Evolutionary conservation across 2,888 invertebrate genomes (phyloP), one percentile per base, ranked within the genome.

Genomic region (Oscheius sp.): DNA sequence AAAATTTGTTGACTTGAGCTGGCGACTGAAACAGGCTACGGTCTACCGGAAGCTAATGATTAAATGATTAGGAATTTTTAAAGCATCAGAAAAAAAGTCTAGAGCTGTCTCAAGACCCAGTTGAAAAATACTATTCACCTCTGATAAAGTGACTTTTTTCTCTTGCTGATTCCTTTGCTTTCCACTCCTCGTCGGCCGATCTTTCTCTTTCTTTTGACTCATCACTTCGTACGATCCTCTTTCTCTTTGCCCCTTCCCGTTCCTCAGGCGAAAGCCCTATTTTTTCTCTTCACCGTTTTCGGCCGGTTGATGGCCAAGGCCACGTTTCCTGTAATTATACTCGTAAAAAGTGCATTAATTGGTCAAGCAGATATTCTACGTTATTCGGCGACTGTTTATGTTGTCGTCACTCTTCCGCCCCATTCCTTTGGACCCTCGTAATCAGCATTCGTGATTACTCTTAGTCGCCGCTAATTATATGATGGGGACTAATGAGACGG

Each of bases 381-480:
- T 33, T 22, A n/a, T 32, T 14, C 54, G 20, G 32, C 30, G 24
- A 36, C 56, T 17, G n/a, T 56, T 32, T 36, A 20, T 41, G 20
- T 41, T 41, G 14, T 12, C 5, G 12, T 33, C 33, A 17, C 20
- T 54, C 2, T 54, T 54, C 56, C 24, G 20, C 17, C 56, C 14
- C 38, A 6, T 24, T 32, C 54, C 36, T 17, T 17, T 54, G 20
- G n/a, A 32, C 32, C 12, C 24, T 26, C 59, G 59, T 62, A 62
- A 62, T 62, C 62, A 62, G 33, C 47, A 45, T 49, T 62, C 49
- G 62, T 62, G 62, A 62, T 62, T 62, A 62, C 47, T 62, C 45
- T 62, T 62, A 62, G 62, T 62, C 62, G 56, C 44, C 59, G 49
- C 62, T 62, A 62, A 62, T 62, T 62, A 62, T 49, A 62, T 62